Percentiles rank a stretch among this genome's conserved stretches.
These are phyloP conservation scores for Orcinus orca DNA, from an alignment of 2,113 vertebrate genomes.

Conservation along the genomic window DNA sequence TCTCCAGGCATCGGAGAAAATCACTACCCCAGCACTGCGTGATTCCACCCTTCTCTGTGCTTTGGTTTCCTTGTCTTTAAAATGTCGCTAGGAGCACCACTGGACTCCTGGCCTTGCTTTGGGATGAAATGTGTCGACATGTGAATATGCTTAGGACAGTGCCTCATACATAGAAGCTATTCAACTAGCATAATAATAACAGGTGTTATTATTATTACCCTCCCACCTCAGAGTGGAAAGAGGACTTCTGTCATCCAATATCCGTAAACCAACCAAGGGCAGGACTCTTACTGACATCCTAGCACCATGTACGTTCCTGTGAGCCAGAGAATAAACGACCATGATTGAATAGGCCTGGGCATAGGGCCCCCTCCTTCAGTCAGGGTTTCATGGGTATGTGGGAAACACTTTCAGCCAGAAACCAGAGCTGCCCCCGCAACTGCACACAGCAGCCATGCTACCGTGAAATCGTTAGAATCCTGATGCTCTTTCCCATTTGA, in stretches of 20 bases:
- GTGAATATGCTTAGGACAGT: not conserved
- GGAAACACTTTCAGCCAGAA: not conserved
- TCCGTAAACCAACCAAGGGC: not conserved
- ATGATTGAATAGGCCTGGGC: not conserved
- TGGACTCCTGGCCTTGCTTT: not conserved
- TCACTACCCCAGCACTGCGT: not conserved
- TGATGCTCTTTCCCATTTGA: not conserved
- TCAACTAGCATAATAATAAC: rapidly evolving
- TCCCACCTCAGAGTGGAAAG: not conserved
- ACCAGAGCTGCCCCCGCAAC: rapidly evolving
- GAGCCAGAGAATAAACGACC: not conserved
- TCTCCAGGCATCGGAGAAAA: not conserved
- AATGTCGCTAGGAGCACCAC: not conserved
- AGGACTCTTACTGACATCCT: not conserved
- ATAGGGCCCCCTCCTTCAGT: rapidly evolving
- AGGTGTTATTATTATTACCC: too few species aligned
- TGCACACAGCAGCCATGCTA: rapidly evolving
- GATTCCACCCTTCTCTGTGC: not conserved
- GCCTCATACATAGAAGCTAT: not conserved
- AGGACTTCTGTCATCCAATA: not conserved
- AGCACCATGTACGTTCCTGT: not conserved
- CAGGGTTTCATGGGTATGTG: too few species aligned
- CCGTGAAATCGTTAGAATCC: rapidly evolving
- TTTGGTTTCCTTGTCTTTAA: not conserved
- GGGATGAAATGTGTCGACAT: not conserved